A percentile compares a stretch with the other conserved stretches of the same genome.
Conservation (phyloP, 2,888 invertebrate genomes). For the Dolomedes plantarius region DNA sequence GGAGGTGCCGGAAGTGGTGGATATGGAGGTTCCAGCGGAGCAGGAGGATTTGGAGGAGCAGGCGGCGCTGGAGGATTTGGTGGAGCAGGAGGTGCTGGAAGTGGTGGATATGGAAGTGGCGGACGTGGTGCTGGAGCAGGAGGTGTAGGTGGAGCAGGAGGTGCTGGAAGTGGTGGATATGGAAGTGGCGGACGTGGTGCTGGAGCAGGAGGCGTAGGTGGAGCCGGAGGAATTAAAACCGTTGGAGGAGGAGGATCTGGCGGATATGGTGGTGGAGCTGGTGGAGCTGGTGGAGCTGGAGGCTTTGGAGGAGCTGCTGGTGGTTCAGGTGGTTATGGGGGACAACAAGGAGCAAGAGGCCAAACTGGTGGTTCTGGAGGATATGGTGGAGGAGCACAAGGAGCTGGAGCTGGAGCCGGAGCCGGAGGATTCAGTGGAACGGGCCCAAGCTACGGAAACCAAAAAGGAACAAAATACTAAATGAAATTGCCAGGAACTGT, state of each 20-base stretch:
- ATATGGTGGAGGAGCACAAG: no score
- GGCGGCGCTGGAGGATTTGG: conserved; percentile 9
- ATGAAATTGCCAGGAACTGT: conserved; percentile 17
- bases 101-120: conserved; percentile 6
- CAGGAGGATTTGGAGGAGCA: conserved; percentile 21
- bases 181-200: conserved; percentile 11
- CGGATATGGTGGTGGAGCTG: not conserved
- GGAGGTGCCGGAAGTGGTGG: conserved; percentile 5
- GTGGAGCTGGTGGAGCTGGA: not conserved
- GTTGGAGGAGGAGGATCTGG: conserved; percentile 22
- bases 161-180: conserved; percentile 13
- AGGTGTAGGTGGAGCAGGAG: conserved; percentile 6
- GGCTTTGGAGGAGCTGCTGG: conserved; percentile 30
- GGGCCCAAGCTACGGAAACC: conserved; percentile 40
- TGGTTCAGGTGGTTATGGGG: conserved; percentile 22
- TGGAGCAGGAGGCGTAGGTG: conserved; percentile 10
- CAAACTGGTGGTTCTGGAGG: conserved; percentile 40
- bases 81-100: conserved; percentile 8
- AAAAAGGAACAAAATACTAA: conserved; percentile 65
- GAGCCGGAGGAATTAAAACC: conserved; percentile 15
- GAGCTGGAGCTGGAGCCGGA: conserved; percentile 11
- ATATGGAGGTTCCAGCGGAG: conserved; percentile 24
- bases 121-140: conserved; percentile 2
- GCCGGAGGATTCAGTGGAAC: conserved; percentile 4
- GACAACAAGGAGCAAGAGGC: conserved; percentile 9